Conservation (phyloP, 2,888 invertebrate genomes). For the Athrips mouffetella region DNA sequence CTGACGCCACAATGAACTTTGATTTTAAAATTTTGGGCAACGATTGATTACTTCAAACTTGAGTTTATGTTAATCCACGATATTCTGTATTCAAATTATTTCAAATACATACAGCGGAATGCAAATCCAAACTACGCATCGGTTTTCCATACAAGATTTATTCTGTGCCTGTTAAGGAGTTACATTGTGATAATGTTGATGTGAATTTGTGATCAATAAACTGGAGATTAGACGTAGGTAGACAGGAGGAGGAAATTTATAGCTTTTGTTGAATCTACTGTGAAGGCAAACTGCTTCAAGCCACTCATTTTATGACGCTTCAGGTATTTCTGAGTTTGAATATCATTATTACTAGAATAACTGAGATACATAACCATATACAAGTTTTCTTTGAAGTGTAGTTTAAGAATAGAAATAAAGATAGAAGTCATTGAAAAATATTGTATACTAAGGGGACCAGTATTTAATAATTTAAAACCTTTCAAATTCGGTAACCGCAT, state of each 20-base stretch:
- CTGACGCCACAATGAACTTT: conserved; percentile 25
- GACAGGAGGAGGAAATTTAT: conserved; percentile 5
- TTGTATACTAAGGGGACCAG: too few species aligned
- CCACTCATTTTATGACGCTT: background rate
- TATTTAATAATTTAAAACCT: too few species aligned
- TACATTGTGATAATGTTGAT: conserved; percentile 25
- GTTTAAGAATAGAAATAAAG: background rate
- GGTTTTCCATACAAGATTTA: conserved; percentile 27
- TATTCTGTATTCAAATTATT: conserved; percentile 32
- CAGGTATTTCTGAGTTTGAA: background rate
- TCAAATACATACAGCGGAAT: conserved; percentile 37
- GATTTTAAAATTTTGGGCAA: conserved; percentile 27
- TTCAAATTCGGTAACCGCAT: too few species aligned
- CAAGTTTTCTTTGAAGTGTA: background rate
- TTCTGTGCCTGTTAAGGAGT: conserved; percentile 27
- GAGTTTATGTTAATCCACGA: conserved; percentile 45
- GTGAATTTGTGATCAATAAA: conserved; percentile 26
- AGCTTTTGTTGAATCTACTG: background rate
- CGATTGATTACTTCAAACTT: conserved; percentile 45
- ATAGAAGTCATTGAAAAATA: background rate
- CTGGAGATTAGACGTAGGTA: conserved; percentile 15
- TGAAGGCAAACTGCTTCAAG: conserved; percentile 7
- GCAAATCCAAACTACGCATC: conserved; percentile 33
- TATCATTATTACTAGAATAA: background rate
- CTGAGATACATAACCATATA: background rate